A percentile compares a stretch with the other conserved stretches of the same genome.
Conservation (phyloP, 2,888 invertebrate species). For the Yponomeuta malinellus region DNA sequence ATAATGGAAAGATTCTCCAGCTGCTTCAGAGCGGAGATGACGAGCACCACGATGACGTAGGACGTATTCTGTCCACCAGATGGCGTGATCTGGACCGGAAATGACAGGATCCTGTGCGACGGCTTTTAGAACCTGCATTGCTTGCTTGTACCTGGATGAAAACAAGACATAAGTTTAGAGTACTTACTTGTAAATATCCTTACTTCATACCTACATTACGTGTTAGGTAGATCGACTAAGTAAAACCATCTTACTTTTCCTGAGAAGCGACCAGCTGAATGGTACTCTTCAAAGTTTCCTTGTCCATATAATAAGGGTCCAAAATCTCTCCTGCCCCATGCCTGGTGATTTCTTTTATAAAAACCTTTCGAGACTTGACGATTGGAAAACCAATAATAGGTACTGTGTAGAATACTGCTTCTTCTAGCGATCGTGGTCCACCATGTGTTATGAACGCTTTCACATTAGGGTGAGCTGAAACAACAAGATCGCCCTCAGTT, state of each 20-base stretch:
- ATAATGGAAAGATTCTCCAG: slow-evolving; percentile 47
- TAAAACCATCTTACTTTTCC: slow-evolving; percentile 39
- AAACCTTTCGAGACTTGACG: slow-evolving; percentile 48
- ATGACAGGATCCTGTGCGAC: slow-evolving; percentile 42
- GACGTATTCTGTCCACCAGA: slow-evolving; percentile 74
- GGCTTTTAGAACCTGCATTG: slow-evolving; percentile 41
- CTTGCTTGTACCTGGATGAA: slow-evolving; percentile 47
- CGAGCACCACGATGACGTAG: slow-evolving; percentile 58
- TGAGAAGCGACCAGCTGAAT: slow-evolving; percentile 41
- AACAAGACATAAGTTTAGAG: not conserved
- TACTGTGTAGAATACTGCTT: slow-evolving; percentile 59
- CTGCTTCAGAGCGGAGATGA: slow-evolving; percentile 57
- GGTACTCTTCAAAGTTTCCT: slow-evolving; percentile 43
- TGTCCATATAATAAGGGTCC: slow-evolving; percentile 53
- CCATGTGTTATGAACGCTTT: slow-evolving; percentile 64
- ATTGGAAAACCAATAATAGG: slow-evolving; percentile 61
- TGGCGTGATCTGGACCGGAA: slow-evolving; percentile 63
- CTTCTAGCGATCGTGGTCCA: slow-evolving; percentile 62
- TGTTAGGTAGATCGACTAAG: not conserved
- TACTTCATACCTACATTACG: not conserved
- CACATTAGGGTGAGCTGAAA: slow-evolving; percentile 60
- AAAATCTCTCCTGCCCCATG: slow-evolving; percentile 55
- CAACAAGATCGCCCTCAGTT: not conserved
- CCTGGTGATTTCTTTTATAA: slow-evolving; percentile 52
- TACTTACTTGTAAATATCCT: not conserved